phyloP scores from a whole-genome alignment of 2,113 vertebrate genomes.

The Psittacula cyanocephala region DNA sequence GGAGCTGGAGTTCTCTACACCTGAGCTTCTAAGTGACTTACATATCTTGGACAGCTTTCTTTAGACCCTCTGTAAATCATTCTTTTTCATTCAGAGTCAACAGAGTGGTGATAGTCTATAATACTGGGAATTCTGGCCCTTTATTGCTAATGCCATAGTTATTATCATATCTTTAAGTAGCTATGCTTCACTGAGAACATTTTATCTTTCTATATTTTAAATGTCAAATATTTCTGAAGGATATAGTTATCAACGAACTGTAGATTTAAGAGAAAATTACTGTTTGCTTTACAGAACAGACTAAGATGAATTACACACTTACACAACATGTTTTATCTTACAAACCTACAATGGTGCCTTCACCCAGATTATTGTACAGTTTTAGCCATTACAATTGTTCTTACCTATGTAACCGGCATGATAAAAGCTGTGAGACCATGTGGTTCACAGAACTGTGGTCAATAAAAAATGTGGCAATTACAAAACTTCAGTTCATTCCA shows the following conservation, averaged over 20 bases:
- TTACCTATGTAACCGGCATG: background rate
- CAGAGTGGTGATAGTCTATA: background rate
- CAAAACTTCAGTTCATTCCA: background rate
- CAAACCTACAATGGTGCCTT: background rate
- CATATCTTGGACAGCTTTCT: background rate
- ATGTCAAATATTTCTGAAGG: background rate
- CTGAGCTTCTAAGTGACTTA: background rate
- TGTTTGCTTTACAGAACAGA: background rate
- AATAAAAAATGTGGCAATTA: rapidly evolving
- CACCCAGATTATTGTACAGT: background rate
- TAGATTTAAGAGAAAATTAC: background rate
- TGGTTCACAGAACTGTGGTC: background rate
- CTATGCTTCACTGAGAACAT: background rate
- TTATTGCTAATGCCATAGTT: background rate
- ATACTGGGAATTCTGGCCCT: background rate
- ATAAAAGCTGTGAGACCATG: background rate
- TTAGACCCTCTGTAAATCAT: background rate
- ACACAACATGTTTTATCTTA: background rate
- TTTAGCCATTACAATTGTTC: background rate
- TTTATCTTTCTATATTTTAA: background rate
- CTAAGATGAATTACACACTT: background rate
- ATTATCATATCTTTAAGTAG: background rate
- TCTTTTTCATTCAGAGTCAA: background rate
- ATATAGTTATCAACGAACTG: background rate
- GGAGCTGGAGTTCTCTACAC: background rate